Evolutionary conservation across 2,797 vertebrate species (phyloP), one percentile per base, ranked within the genome.

Genomic region (Cirrhinus molitorella): DNA sequence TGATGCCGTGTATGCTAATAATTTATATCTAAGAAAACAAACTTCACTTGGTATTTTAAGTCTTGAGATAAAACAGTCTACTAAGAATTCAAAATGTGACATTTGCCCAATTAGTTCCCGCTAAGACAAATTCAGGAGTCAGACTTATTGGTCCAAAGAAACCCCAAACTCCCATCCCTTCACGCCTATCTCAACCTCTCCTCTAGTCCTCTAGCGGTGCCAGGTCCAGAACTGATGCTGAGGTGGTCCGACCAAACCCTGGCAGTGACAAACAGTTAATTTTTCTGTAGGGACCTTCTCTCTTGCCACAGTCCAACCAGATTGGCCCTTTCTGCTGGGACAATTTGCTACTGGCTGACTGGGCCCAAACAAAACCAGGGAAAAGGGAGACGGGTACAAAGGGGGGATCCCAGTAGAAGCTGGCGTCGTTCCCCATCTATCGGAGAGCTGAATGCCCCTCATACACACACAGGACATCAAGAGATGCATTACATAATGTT

Each of bases 321-420:
- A 81, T 87, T 83, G 67, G 78, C 68, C 11, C 57, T 85, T 53
- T 37, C 55, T 85, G 59, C 72, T 85, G 80, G 76, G 77, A 83
- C 87, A 74, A 67, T 85, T 77, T 91, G 90, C 89, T 89, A 89
- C 90, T 93, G 94, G 92, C 90, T 94, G 91, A 94, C 90, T 93
- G 91, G 91, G 90, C 85, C 88, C 47, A 87, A 93, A 94, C 92
- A 94, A 93, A 92, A 92, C 87, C 85, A 77, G 81, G 85, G 75
- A 25, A 83, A 89, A 86, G 85, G 72, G 79, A 86, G 89, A 88
- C 34, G 77, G 23, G 47, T 86, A 92, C 92, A 94, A 93, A 93
- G 83, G 91, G 68, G 77, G 77, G 84, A 80, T 59, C 79, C 79
- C 87, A 80, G 86, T 79, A 61, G 80, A 87, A 76, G 59, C 71